Evolutionary conservation across 2,113 vertebrate genomes (phyloP), one percentile per base, ranked within the genome.

Genomic region (Mustela nigripes): DNA sequence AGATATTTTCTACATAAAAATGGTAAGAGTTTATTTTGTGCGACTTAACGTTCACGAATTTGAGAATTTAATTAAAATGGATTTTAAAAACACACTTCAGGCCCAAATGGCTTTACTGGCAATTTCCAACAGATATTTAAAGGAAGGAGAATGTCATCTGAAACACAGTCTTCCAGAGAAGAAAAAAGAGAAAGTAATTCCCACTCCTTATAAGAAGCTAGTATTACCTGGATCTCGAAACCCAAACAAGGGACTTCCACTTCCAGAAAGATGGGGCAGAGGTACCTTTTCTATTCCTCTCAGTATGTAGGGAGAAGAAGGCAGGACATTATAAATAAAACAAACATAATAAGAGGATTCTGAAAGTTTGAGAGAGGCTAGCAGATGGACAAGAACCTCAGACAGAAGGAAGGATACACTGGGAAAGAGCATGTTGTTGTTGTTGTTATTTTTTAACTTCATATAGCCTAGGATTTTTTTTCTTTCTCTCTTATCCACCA

Each of bases 71-170:
- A 9, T 45, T 79, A 67, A 95, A 91, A 89, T 4, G 33, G 36
- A 39, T 78, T 67, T n/a, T 31, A 31, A 33, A 39, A 39, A 12
- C 63, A 82, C 50, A 74, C n/a, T 71, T 56, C 50, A 88, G 14
- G 33, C 4, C 6, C 33, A 90, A 78, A 50, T 73, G 56, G 4
- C 26, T 78, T 87, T n/a, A 82, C 58, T 62, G 24, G 24, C 11
- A 91, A 88, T 6, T 92, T 94, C 28, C 65, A 84, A 42, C 18
- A 86, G 67, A 82, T 39, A 78, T 80, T 89, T 87, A 60, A 60
- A 80, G 56, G 62, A 21, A 83, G 58, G 89, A 86, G 36, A 60
- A 48, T 42, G 92, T 71, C 67, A 89, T 31, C 28, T 56, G 48
- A 89, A 92, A 76, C 4, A 76, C 81, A 95, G 53, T 1, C 71